Percentiles rank a stretch among this genome's conserved stretches.
Evolutionary conservation across 2,113 vertebrate genomes (phyloP).

Genomic region (Pheucticus melanocephalus): DNA sequence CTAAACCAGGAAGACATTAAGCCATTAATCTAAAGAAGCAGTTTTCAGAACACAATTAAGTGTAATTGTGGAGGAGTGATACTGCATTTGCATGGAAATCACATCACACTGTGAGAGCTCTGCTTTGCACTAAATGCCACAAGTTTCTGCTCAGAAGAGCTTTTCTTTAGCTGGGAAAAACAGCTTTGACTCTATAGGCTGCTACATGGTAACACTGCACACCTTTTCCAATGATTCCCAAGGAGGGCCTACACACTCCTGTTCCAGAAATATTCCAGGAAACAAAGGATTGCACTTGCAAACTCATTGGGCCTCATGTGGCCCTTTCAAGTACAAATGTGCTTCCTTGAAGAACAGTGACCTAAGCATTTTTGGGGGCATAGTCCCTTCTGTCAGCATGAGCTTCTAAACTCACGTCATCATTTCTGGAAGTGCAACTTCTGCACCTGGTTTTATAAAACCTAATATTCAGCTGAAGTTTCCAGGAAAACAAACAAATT

Average conservation of each 20-base stretch:
- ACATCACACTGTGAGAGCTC: background rate
- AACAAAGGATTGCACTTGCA: background rate
- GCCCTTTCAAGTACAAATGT: background rate
- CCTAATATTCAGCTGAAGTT: background rate
- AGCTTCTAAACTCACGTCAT: background rate
- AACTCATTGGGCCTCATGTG: background rate
- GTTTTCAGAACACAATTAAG: background rate
- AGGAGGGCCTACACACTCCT: background rate
- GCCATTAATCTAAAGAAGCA: background rate
- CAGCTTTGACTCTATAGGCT: background rate
- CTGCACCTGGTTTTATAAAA: background rate
- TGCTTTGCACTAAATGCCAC: background rate
- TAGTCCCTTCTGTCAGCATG: background rate
- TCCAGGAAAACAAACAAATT: background rate
- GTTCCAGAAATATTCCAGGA: background rate
- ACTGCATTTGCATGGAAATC: background rate
- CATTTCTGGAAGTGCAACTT: background rate
- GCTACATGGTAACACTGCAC: background rate
- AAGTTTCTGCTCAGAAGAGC: background rate
- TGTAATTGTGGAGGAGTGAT: background rate
- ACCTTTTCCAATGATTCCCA: background rate
- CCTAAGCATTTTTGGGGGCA: background rate
- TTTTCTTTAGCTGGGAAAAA: background rate
- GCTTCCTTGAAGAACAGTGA: background rate
- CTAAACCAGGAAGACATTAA: conserved; percentile 11